phyloP scores from a whole-genome alignment of 2,113 vertebrate species.

The Catharus bicknelli region DNA sequence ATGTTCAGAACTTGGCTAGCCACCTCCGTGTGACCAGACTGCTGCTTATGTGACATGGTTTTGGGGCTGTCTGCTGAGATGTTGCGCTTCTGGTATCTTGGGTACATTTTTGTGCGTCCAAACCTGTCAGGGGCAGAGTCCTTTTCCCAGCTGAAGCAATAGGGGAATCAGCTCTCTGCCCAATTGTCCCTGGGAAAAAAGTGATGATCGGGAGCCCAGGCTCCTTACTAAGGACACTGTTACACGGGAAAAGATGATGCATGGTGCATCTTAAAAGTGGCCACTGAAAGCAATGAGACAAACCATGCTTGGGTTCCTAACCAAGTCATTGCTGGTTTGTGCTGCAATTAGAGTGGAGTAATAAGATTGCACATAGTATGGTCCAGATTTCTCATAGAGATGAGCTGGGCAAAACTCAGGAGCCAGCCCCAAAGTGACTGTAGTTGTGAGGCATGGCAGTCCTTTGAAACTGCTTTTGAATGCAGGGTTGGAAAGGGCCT shows the following conservation, averaged over 20 bases:
- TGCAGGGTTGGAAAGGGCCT: not conserved
- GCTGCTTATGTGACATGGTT: not conserved
- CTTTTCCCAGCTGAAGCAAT: not conserved
- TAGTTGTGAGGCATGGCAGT: not conserved
- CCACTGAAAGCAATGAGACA: not conserved
- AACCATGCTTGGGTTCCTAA: not conserved
- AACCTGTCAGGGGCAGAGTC: not conserved
- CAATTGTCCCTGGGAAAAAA: not conserved
- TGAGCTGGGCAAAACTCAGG: slow-evolving; percentile 3
- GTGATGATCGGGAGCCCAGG: not conserved
- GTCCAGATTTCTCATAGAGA: not conserved
- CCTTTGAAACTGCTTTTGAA: slow-evolving; percentile 27
- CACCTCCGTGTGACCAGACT: not conserved
- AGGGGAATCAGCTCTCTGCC: not conserved
- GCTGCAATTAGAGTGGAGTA: slow-evolving; percentile 26
- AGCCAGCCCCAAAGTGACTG: not conserved
- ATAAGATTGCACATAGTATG: not conserved
- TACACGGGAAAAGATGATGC: not conserved
- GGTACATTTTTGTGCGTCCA: not conserved
- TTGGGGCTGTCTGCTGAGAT: not conserved
- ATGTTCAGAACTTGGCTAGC: not conserved
- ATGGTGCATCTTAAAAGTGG: not conserved
- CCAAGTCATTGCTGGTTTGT: slow-evolving; percentile 21
- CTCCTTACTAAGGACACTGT: not conserved
- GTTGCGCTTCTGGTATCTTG: not conserved